Base-by-base conservation (phyloP, 2,888 invertebrate genomes). In the Rhabditoides inermis region DNA sequence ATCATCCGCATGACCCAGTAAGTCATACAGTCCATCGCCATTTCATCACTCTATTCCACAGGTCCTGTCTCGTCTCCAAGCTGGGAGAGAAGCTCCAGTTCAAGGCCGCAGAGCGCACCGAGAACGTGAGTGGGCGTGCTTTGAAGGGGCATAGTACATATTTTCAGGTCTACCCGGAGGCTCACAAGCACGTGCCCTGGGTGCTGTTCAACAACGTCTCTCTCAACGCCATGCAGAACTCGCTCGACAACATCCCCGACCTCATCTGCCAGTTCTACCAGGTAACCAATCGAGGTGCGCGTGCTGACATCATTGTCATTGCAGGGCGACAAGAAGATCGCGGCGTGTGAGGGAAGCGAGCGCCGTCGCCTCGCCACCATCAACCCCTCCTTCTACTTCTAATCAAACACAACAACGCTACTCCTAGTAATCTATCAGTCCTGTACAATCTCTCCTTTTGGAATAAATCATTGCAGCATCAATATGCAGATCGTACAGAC, bases 101-200 rank as follows among this genome's bases (percentile, higher is more conserved):
- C 23, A 55, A 60, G 22, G 69, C 70, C 0, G 72, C 72, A 26
- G 51, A 49, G 4, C 51, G 61, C 6, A 72, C 72, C 1, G 50
- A 47, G 37, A 53, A 60, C 32, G 65, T 66, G 32, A 32, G 15
- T 12, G 15, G 15, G 15, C 15, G 10, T 32, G 32, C 1, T 32
- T 15, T 15, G 25, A 20, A 26, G 18, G 18, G 30, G 23, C 18
- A n/a, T n/a, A n/a, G n/a, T n/a, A n/a, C n/a, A n/a, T n/a, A n/a
- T n/a, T n/a, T n/a, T 50, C 48, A 56, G 53, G n/a, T n/a, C n/a
- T n/a, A n/a, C n/a, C 63, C 63, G 4, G 63, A 68, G 15, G 39
- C 47, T n/a, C 72, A 72, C 45, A 49, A 59, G 3, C 59, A 58
- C 45, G 72, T 72, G 5, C 72, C 72, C n/a, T 71, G 69, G 68